Evolutionary conservation across 2,113 vertebrate genomes (phyloP).

Genomic region (Alethe castanea): DNA sequence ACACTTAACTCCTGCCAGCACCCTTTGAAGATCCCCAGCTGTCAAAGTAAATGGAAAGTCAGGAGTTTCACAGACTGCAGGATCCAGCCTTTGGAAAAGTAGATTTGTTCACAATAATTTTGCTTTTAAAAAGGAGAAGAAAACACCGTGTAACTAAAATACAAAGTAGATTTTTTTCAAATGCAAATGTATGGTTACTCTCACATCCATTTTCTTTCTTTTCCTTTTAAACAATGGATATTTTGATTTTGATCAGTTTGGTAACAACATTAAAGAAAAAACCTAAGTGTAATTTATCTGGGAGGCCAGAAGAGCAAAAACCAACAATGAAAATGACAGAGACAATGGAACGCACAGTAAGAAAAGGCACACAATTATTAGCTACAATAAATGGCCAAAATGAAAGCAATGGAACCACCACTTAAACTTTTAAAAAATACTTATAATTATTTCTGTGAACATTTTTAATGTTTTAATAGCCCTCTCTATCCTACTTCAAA

Average conservation of each 20-base stretch:
- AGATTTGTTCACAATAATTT: constrained; percentile 6
- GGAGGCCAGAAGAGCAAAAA: constrained; percentile 4
- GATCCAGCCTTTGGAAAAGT: constrained; percentile 1
- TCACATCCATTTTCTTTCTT: neutral
- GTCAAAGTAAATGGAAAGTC: constrained; percentile 8
- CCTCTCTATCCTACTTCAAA: neutral
- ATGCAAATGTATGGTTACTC: constrained; percentile 2
- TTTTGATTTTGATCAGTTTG: neutral
- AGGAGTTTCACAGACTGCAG: neutral
- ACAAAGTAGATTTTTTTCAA: constrained; percentile 31
- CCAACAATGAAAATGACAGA: constrained; percentile 46
- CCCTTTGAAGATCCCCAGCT: neutral
- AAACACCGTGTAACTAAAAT: constrained; percentile 8
- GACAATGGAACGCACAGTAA: constrained; percentile 40
- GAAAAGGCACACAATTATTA: constrained; percentile 38
- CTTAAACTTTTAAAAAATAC: neutral
- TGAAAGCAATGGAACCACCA: neutral
- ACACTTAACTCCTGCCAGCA: neutral
- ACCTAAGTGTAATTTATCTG: neutral
- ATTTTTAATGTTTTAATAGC: neutral
- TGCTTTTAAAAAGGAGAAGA: constrained; percentile 25
- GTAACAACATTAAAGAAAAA: neutral
- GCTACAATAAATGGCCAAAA: constrained; percentile 13
- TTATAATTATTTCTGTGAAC: neutral
- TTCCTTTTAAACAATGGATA: neutral